Percentiles rank a stretch among this genome's conserved stretches.
phyloP scores from a whole-genome alignment of 2,888 invertebrate species.

The Drosophila silvestris region DNA sequence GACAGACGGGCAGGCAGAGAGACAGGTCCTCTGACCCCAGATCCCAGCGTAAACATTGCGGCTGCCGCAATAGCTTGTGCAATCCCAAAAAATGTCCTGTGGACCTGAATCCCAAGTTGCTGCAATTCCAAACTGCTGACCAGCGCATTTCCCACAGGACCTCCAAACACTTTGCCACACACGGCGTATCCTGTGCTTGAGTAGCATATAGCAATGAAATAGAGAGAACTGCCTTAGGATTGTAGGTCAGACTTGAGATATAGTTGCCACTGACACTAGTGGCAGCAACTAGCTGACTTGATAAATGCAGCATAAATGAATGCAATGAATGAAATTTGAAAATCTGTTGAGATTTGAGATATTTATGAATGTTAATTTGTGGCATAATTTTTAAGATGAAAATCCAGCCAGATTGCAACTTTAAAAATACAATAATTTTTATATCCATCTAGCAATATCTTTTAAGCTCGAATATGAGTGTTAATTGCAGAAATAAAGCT shows the following conservation, averaged over 20 bases:
- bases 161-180: slow-evolving; percentile 54
- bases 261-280: not conserved
- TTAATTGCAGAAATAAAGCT: not conserved
- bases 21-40: slow-evolving; percentile 28
- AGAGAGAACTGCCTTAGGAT: not conserved
- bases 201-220: not conserved
- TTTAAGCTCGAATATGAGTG: not conserved
- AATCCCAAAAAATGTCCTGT: slow-evolving; percentile 38
- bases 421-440: not conserved
- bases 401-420: not conserved
- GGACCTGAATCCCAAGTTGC: slow-evolving; percentile 8
- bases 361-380: not conserved
- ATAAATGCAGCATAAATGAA: not conserved
- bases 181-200: slow-evolving; percentile 11
- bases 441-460: not conserved
- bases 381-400: not conserved
- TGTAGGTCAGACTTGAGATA: slow-evolving; percentile 13
- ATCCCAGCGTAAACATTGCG: slow-evolving; percentile 67
- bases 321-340: not conserved
- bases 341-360: not conserved
- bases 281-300: not conserved
- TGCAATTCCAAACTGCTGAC: slow-evolving; percentile 60
- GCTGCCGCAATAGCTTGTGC: slow-evolving; percentile 57
- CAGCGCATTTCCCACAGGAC: slow-evolving; percentile 61
- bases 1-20: not conserved